Conservation (phyloP, 2,113 vertebrate genomes). For the Chloropsis cyanopogon region DNA sequence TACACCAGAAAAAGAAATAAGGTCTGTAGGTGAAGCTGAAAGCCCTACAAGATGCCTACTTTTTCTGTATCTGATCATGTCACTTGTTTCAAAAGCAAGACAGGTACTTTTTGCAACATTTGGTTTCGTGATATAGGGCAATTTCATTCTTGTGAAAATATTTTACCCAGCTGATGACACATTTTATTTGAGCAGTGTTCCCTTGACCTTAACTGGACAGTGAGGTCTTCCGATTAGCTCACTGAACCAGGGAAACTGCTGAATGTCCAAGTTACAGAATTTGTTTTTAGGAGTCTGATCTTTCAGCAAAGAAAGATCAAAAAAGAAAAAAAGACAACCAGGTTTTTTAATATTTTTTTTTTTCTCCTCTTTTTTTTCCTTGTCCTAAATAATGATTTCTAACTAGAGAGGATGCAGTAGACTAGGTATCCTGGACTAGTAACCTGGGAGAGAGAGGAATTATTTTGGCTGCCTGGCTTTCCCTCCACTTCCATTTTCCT, state of each 20-base stretch:
- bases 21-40: neutral
- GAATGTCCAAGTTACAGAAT: neutral
- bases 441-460: neutral
- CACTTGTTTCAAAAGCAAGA: neutral
- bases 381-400: neutral
- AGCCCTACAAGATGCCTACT: neutral
- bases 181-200: neutral
- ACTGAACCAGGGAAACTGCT: neutral
- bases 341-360: rapidly evolving
- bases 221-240: neutral
- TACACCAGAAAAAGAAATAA: neutral
- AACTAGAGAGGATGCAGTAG: neutral
- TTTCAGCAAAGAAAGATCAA: too few species aligned
- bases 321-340: neutral
- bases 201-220: neutral
- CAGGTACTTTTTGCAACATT: neutral
- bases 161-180: neutral
- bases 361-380: neutral
- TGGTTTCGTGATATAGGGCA: neutral
- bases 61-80: neutral
- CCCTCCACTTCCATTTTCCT: neutral
- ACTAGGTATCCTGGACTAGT: neutral
- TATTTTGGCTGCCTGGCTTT: neutral
- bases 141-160: neutral
- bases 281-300: neutral